phyloP scores from a whole-genome alignment of 2,888 invertebrate genomes.

The Taphrorychus bicolor region DNA sequence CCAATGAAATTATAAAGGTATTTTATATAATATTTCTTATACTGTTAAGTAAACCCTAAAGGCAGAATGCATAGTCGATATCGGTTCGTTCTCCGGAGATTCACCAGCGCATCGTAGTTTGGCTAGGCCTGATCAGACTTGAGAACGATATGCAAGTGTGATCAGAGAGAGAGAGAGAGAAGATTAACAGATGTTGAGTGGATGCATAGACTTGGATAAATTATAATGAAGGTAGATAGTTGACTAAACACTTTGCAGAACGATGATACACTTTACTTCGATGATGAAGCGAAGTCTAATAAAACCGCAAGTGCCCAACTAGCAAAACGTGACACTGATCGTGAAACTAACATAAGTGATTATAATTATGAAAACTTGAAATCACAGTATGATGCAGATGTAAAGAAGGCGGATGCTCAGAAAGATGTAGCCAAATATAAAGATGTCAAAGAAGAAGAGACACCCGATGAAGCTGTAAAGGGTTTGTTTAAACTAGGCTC shows the following conservation, averaged over 20 bases:
- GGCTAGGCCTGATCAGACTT: too few species aligned
- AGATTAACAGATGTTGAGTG: too few species aligned
- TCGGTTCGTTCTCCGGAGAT: too few species aligned
- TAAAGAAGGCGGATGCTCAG: slow-evolving; percentile 50
- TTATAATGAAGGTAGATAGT: too few species aligned
- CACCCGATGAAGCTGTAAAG: slow-evolving; percentile 54
- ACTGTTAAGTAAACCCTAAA: too few species aligned
- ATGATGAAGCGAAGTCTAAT: slow-evolving; percentile 34
- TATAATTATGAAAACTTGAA: slow-evolving; percentile 47
- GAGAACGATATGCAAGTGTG: too few species aligned
- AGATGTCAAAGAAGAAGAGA: slow-evolving; percentile 57
- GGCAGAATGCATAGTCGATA: too few species aligned
- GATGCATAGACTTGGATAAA: too few species aligned
- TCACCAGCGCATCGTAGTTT: too few species aligned
- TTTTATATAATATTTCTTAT: too few species aligned
- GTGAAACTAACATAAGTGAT: slow-evolving; percentile 25
- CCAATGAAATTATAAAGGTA: slow-evolving; percentile 40
- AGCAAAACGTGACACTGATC: not conserved
- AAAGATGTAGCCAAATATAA: slow-evolving; percentile 60
- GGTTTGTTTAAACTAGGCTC: slow-evolving; percentile 55
- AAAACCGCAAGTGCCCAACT: not conserved
- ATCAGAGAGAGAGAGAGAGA: too few species aligned
- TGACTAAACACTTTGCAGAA: too few species aligned
- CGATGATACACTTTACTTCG: slow-evolving; percentile 41
- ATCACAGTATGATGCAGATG: slow-evolving; percentile 60